Evolutionary conservation across 1,140 invertebrate species (phyloP), one percentile per base, ranked within the genome.

Genomic region (Pseudomyrmex gracilis): DNA sequence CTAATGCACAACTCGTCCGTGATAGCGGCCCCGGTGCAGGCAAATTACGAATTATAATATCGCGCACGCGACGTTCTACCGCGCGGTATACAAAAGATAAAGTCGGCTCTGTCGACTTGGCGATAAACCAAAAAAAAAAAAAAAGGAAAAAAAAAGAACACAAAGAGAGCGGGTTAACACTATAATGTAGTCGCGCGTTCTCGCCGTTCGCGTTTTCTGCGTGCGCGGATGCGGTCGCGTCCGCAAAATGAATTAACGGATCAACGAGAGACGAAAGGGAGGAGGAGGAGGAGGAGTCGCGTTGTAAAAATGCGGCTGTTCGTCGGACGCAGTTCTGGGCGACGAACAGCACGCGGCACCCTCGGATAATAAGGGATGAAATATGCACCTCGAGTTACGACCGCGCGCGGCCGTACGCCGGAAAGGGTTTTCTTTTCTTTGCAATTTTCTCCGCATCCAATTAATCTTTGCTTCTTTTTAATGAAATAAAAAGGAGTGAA

Each of bases 291-390:
- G n/a, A n/a, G 47, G 58, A 49, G 73, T 47, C 45, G 17, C 63
- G 76, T 78, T 57, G 55, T 73, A 55, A 73, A 86, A 80, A 64
- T 49, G 47, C 22, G 58, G 60, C 73, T 61, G 66, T 86, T 86
- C 74, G 73, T 78, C 22, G 64, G 34, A 49, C 55, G 49, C 55
- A 49, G 67, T 55, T 60, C 55, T 43, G 45, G 45, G 51, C 49
- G 78, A 70, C 64, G 67, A 84, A 78, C 57, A 66, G 49, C 63
- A 57, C 60, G 57, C 13, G 24, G 66, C 17, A 22, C 57, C 70
- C 73, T 55, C 49, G 66, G 53, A 85, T 74, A 80, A 80, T 85
- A 80, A 86, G 77, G 66, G 63, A 78, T 86, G 85, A 86, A 85
- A 86, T 82, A 85, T 82, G 83, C 73, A 80, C 55, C 64, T 85